These are phyloP conservation scores for Hylia prasina DNA, from an alignment of 2,113 vertebrate genomes.

Conservation along the genomic window DNA sequence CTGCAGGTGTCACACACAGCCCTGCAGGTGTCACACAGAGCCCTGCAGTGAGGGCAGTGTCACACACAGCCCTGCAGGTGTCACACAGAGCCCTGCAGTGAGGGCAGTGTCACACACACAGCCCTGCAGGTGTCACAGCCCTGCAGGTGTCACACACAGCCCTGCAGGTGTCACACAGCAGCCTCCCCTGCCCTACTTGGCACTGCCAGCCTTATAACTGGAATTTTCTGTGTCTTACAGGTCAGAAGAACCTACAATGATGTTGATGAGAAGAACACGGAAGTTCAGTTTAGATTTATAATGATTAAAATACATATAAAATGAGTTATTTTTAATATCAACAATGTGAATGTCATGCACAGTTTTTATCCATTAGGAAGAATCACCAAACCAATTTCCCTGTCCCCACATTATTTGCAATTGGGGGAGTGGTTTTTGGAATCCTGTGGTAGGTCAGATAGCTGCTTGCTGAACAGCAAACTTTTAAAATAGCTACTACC, in stretches of 20 bases:
- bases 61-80: neutral
- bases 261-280: conserved; percentile 25
- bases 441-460: neutral
- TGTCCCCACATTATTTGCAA: neutral
- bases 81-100: neutral
- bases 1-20: neutral
- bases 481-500: neutral
- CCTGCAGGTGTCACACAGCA: neutral
- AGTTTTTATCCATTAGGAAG: neutral
- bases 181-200: neutral
- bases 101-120: too few relatives aligned
- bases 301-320: neutral
- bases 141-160: neutral
- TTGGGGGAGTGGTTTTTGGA: neutral
- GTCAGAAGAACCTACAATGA: conserved; percentile 35
- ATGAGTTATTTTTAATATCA: neutral
- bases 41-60: too few relatives aligned
- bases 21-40: neutral
- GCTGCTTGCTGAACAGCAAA: neutral
- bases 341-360: neutral
- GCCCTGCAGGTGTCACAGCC: neutral
- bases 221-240: conserved; percentile 45
- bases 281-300: neutral
- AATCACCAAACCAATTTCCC: neutral
- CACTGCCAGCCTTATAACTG: neutral